Percentiles rank a stretch among this genome's conserved stretches.
phyloP scores from a whole-genome alignment of 2,113 vertebrate genomes.

The Pseudorhombus dupliciocellatus region DNA sequence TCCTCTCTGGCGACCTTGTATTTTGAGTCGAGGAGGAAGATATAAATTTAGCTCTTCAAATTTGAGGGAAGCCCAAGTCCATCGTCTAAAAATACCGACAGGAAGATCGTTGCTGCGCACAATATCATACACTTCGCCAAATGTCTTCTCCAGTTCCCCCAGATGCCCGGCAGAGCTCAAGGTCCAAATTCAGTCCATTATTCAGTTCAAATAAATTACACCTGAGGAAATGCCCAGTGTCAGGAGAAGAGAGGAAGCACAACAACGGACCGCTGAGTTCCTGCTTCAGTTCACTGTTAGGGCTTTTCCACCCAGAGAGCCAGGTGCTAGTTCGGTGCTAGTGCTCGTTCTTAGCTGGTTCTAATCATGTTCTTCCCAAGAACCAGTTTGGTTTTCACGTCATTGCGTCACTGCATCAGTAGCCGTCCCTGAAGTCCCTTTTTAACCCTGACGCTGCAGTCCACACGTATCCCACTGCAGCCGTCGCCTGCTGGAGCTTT shows the following conservation, averaged over 20 bases:
- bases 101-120: constrained; percentile 65
- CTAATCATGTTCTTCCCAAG: no score
- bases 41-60: constrained; percentile 76
- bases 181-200: constrained; percentile 43
- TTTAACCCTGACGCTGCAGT: no score
- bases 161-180: constrained; percentile 13
- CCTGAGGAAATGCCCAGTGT: constrained; percentile 61
- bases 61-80: constrained; percentile 73
- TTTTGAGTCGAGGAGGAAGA: constrained; percentile 67
- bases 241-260: constrained; percentile 25
- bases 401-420: no score
- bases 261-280: constrained; percentile 5
- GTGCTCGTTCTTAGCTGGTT: no score
- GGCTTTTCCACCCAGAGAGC: no score
- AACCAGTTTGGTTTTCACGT: no score
- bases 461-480: no score
- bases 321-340: no score
- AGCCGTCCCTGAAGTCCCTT: no score
- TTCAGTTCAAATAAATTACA: constrained; percentile 54
- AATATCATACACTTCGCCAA: constrained; percentile 68
- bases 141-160: constrained; percentile 16
- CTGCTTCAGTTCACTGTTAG: constrained; percentile 1
- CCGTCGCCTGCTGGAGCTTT: no score
- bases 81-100: constrained; percentile 69
- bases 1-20: constrained; percentile 42